Evolutionary conservation across 2,888 invertebrate species (phyloP), one percentile per base, ranked within the genome.

Genomic region (Zaprionus lineosus): DNA sequence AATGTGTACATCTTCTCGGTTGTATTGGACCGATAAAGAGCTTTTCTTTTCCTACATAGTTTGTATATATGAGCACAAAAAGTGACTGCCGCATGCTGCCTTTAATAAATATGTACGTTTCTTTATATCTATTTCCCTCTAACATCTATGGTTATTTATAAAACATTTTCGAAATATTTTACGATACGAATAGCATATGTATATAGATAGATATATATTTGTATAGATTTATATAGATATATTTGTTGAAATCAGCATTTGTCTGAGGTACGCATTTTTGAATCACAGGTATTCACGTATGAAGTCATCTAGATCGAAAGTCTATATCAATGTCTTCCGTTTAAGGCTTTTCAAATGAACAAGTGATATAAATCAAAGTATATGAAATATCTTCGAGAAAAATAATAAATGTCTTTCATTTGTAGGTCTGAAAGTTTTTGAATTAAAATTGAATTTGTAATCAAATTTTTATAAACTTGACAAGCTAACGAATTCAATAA

Each of bases 131-230:
- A 31, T 59, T 66, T 72, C 75, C 68, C 53, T 85, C 73, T 74
- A 71, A 74, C 60, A 66, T 43, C 60, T 68, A 57, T 62, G 58
- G 66, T 74, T 85, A 83, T 85, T 81, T 81, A 85, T 85, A 81
- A 73, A 78, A 70, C 73, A 83, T 73, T 74, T 79, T 69, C 73
- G 83, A 74, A 85, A 73, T 78, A 69, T 78, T 78, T 84, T 43
- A 70, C 77, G 53, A 14, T 24, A 18, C 74, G 56, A 73, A 39
- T 64, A 61, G n/a, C 56, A 65, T 52, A 55, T 11, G 33, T 33
- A 48, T 14, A 48, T 33, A 48, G 11, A 48, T 41, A 41, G 50
- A 40, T 64, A 29, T 59, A 5, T 56, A 37, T 56, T 5, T 66
- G 43, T 26, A 31, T 36, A 51, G 53, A 44, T n/a, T n/a, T n/a